Evolutionary conservation across 2,797 vertebrate genomes (phyloP).

Genomic region (Cirrhinus molitorella): DNA sequence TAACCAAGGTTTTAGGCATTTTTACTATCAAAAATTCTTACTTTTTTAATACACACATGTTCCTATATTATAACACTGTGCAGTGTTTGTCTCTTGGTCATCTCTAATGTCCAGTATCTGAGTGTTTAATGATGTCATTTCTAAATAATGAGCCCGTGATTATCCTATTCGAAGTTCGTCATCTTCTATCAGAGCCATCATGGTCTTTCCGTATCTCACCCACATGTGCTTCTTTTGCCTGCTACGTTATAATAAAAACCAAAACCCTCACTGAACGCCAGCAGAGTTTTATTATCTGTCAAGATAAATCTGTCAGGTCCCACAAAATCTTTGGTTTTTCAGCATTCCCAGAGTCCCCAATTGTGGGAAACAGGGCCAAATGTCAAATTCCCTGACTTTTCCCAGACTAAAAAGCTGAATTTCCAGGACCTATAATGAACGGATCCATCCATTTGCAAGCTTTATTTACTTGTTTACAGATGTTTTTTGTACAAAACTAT

Average conservation of each 20-base stretch:
- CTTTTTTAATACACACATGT: not conserved
- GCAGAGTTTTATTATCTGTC: not conserved
- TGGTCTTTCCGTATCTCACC: not conserved
- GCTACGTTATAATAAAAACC: not conserved
- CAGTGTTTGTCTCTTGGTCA: not conserved
- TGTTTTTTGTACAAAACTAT: too few relatives aligned
- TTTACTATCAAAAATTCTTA: not conserved
- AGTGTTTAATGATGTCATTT: not conserved
- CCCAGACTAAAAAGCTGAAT: too few relatives aligned
- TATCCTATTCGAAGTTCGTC: not conserved
- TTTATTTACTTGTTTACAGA: too few relatives aligned
- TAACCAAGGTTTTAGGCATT: not conserved
- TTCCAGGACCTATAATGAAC: too few relatives aligned
- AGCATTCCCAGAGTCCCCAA: too few relatives aligned
- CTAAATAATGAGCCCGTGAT: not conserved
- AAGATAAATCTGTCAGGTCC: too few relatives aligned
- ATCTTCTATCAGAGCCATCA: not conserved
- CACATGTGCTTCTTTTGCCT: not conserved
- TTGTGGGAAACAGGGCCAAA: too few relatives aligned
- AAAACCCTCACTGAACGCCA: not conserved
- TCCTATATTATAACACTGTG: not conserved
- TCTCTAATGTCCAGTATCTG: not conserved
- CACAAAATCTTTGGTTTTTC: too few relatives aligned
- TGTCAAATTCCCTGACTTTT: too few relatives aligned
- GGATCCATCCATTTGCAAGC: too few relatives aligned